These are phyloP conservation scores for Irena cyanogastra DNA, from an alignment of 2,113 vertebrate genomes.

Conservation along the genomic window DNA sequence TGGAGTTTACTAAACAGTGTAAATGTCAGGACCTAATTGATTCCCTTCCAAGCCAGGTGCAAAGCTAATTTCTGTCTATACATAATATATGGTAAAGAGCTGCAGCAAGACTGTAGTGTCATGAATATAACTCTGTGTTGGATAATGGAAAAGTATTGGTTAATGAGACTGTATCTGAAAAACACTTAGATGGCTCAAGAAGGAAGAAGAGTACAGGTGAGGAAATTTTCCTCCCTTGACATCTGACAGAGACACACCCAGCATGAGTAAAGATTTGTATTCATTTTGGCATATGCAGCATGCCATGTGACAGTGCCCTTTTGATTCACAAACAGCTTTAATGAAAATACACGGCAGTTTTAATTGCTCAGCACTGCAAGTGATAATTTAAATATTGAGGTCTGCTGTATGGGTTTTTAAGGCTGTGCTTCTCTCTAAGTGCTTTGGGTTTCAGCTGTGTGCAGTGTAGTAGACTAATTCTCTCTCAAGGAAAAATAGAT, in stretches of 20 bases:
- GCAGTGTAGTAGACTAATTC: neutral
- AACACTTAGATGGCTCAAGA: neutral
- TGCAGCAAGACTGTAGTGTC: neutral
- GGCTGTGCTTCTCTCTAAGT: neutral
- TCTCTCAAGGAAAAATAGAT: neutral
- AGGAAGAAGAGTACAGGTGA: neutral
- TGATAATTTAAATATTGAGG: conserved; percentile 51
- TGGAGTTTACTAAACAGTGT: neutral
- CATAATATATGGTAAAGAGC: neutral
- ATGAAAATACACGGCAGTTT: conserved; percentile 10
- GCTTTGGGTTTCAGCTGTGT: neutral
- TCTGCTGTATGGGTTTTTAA: conserved; percentile 13
- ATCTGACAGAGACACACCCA: neutral
- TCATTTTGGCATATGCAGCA: neutral
- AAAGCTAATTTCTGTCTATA: neutral
- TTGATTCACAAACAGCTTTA: conserved; percentile 14
- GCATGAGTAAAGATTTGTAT: neutral
- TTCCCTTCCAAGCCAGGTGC: neutral
- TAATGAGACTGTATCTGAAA: neutral
- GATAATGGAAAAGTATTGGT: neutral
- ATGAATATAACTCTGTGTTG: neutral
- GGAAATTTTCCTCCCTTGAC: neutral
- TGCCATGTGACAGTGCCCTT: neutral
- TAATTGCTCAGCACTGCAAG: conserved; percentile 23
- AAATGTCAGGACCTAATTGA: neutral